Evolutionary conservation across 2,797 vertebrate species (phyloP).

Genomic region (Enteromius thamalakanensis): DNA sequence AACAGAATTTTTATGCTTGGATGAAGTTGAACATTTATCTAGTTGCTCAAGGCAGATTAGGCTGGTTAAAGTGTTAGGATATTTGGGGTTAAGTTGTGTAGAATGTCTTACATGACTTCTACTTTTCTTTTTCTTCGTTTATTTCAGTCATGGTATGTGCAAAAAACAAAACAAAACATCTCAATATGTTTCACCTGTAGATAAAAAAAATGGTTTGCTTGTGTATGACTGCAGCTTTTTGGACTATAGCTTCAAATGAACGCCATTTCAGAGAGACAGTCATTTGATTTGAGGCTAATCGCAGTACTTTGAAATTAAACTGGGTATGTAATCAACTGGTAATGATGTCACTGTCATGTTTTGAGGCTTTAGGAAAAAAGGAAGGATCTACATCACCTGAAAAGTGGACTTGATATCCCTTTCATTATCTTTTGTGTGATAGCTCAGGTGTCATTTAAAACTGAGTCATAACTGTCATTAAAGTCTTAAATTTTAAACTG

Average conservation of each 20-base stretch:
- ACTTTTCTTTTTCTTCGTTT: neutral
- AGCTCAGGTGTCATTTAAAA: neutral
- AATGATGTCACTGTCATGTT: slow-evolving; percentile 11
- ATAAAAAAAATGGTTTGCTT: neutral
- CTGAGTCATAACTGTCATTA: neutral
- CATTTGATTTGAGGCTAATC: slow-evolving; percentile 9
- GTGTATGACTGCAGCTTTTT: neutral
- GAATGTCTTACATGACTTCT: neutral
- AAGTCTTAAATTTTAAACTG: slow-evolving; percentile 6
- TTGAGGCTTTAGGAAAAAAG: neutral
- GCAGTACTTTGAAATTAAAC: neutral
- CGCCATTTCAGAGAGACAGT: neutral
- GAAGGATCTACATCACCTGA: neutral
- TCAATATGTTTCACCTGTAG: neutral
- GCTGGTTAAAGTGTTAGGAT: neutral
- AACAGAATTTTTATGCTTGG: neutral
- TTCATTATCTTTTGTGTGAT: neutral
- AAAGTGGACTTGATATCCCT: neutral
- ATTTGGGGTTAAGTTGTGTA: neutral
- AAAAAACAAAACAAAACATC: no score
- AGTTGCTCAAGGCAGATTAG: neutral
- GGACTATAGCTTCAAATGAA: neutral
- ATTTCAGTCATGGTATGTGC: neutral
- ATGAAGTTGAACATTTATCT: neutral
- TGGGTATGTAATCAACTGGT: neutral